phyloP scores from a whole-genome alignment of 2,113 vertebrate genomes.

The Heterotis niloticus region DNA sequence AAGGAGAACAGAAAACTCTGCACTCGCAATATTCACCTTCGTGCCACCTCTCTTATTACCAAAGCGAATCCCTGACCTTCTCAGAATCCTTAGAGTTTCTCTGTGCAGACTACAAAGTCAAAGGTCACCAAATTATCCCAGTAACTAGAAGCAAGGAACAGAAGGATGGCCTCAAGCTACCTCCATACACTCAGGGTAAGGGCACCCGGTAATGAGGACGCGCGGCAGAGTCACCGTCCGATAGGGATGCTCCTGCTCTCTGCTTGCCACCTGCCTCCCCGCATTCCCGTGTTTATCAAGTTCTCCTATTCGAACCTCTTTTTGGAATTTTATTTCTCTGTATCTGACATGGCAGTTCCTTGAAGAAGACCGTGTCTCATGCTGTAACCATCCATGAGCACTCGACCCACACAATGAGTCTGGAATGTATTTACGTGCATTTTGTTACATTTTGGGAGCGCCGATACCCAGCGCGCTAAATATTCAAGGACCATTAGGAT shows the following conservation, averaged over 20 bases:
- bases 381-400: neutral
- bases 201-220: no score
- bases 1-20: neutral
- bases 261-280: neutral
- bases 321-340: no score
- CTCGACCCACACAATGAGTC: neutral
- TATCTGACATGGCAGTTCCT: neutral
- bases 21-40: neutral
- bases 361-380: neutral
- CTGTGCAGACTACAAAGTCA: no score
- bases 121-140: no score
- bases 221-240: no score
- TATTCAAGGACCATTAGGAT: neutral
- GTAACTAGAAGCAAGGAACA: no score
- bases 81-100: no score
- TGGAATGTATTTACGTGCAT: neutral
- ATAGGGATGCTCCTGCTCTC: no score
- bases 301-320: neutral
- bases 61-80: no score
- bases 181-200: no score
- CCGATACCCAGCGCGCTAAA: neutral
- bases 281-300: neutral
- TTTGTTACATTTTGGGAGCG: neutral
- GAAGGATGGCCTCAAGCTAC: no score
- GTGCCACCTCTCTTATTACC: no score